Conservation (phyloP, 2,797 vertebrate species). For the Chromobotia macracanthus region DNA sequence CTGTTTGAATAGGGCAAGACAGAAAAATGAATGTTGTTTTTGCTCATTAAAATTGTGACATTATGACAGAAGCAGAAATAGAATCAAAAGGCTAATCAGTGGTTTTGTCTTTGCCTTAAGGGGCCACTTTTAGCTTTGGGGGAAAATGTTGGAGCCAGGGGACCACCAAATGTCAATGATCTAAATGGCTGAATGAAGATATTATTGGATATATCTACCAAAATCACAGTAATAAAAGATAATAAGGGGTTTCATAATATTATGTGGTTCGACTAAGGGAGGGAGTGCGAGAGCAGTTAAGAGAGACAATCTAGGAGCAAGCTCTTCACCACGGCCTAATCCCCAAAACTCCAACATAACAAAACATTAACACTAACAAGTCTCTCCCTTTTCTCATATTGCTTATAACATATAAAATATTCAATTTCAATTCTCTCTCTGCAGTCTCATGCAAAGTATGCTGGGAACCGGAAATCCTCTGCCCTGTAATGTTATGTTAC, state of each 20-base stretch:
- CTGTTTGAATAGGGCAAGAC: constrained; percentile 28
- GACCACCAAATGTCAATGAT: constrained; percentile 53
- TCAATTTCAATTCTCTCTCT: too few species aligned
- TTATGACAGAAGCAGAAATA: constrained; percentile 22
- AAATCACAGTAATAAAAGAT: constrained; percentile 54
- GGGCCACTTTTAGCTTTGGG: constrained; percentile 25
- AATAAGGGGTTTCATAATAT: constrained; percentile 49
- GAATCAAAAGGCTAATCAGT: constrained; percentile 49
- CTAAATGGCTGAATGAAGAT: constrained; percentile 46
- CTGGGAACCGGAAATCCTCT: background rate
- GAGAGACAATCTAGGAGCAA: background rate
- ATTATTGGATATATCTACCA: constrained; percentile 46
- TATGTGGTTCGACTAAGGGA: constrained; percentile 19
- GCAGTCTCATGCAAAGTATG: background rate
- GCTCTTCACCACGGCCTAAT: background rate
- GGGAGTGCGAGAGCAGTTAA: background rate
- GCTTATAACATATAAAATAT: background rate
- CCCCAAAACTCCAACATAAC: background rate
- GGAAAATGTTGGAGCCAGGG: constrained; percentile 3
- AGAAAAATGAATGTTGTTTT: constrained; percentile 48
- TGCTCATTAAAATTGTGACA: constrained; percentile 54
- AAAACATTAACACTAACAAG: background rate
- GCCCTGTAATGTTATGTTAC: too few species aligned
- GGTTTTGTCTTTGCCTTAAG: constrained; percentile 35
- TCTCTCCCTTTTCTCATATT: background rate